Base-by-base conservation (phyloP, 2,888 invertebrate genomes). In the Amblyjoppa proteus region DNA sequence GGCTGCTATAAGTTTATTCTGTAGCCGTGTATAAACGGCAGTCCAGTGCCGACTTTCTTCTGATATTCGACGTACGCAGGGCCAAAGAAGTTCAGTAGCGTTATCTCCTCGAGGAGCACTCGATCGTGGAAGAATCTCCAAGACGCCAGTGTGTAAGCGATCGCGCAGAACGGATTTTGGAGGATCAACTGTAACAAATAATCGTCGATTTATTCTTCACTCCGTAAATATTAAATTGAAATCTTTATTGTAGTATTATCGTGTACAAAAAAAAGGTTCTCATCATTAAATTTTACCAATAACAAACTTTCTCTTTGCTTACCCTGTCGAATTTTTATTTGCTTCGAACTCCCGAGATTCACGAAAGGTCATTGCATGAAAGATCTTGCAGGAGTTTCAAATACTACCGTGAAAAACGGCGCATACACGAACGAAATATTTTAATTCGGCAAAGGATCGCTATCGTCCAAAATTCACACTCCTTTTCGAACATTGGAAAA, bases 101-200 rank as follows among this genome's bases (percentile, higher is more conserved):
- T 97, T 77, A 97, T 95, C 95, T 99, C 99, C 94, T 99, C 99
- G 13, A 97, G 96, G 83, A 95, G 96, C 56, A 99, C 97, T 77
- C 99, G 95, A 89, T 97, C 97, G 51, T 97, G 95, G 95, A 99
- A 99, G 95, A 99, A 99, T 78, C 95, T 95, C 98, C 99, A 99
- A 28, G 98, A 97, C 0, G 97, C 97, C 4, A 97, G 85, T 0
- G 97, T 94, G 94, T 99, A 99, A 2, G 96, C 95, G 1, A 98
- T 90, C 1, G 97, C 92, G 93, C 99, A 99, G 4, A 99, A 56
- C 0, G 99, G 99, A 95, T 99, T 99, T 83, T 97, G 95, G 0
- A 99, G 95, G 78, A 98, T 96, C 38, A 98, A 93, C 98, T 98
- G 95, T 4, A 95, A 95, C 85, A 86, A 86, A 84, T 76, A 84